Conservation (phyloP, 2,888 invertebrate genomes). For the Eubasilissa splendida region DNA sequence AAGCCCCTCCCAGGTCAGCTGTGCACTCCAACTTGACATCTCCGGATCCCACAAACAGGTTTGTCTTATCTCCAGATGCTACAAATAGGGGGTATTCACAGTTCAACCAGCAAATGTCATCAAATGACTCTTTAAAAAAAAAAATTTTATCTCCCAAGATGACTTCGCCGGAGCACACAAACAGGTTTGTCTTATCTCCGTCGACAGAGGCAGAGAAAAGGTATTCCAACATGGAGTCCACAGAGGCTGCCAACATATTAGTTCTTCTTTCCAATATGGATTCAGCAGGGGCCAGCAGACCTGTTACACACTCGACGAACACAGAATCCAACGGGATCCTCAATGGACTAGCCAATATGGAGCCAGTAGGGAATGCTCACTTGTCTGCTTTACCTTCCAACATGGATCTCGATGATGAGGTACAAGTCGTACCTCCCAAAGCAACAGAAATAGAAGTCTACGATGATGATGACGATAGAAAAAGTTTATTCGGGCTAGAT, state of each 20-base stretch:
- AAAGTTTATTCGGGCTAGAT: background rate
- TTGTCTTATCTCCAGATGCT: background rate
- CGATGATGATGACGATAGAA: slow-evolving; percentile 10
- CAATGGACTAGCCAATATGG: background rate
- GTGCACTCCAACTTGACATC: background rate
- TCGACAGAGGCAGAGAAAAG: background rate
- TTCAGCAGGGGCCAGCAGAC: background rate
- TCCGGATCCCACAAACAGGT: background rate
- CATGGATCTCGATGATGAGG: background rate
- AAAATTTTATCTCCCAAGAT: too few relatives aligned
- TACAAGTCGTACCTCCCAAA: background rate
- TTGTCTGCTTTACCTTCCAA: background rate
- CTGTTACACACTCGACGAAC: background rate
- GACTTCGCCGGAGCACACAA: too few relatives aligned
- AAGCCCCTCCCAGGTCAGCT: too few relatives aligned
- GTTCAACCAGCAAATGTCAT: too few relatives aligned
- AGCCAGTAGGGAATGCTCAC: background rate
- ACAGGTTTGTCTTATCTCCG: background rate
- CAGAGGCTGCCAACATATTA: slow-evolving; percentile 18
- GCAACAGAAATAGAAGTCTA: slow-evolving; percentile 19
- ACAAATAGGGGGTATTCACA: too few relatives aligned
- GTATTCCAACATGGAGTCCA: slow-evolving; percentile 22
- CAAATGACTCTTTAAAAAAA: too few relatives aligned
- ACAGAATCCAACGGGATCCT: background rate
- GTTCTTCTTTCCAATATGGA: slow-evolving; percentile 21